Base-by-base conservation (phyloP, 2,888 invertebrate genomes). In the Scaptomyza flava region DNA sequence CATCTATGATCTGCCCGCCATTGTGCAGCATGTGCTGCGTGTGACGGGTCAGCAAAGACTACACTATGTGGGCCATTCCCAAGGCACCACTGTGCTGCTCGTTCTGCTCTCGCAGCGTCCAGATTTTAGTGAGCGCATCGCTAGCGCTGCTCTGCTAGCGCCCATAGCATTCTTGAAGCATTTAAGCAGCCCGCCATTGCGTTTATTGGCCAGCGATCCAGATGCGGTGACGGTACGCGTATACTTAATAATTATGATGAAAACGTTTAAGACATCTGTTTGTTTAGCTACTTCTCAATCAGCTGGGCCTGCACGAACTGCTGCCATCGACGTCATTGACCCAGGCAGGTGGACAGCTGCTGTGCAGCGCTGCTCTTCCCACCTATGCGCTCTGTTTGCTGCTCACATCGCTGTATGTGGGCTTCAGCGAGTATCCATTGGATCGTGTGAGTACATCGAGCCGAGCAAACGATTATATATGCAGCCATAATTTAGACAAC, bases 381-480 rank as follows among this genome's bases (percentile, higher is more conserved):
- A 89, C 90, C 77, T 86, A 87, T 69, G 86, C 87, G 69, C 88
- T 90, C 41, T 90, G 89, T 79, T 72, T 87, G 72, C 79, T 91
- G 64, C 79, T 89, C 72, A 84, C 86, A 62, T 90, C 90, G 75
- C 81, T 91, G 67, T 87, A 85, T 58, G 90, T 91, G 75, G 90
- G 90, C 78, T 91, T 91, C 81, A 91, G 90, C 78, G 90, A 89
- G 81, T 90, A 87, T 84, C 87, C 89, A 78, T 77, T 90, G 89
- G 91, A 91, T 89, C 89, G 90, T 83, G 91, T 91, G 83, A 90
- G 91, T 90, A 90, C 90, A 89, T 85, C 79, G 69, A 36, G 36
- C 6, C 6, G 6, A 14, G 8, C 14, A 2, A 38, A 14, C 41
- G 41, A 83, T 81, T 81, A 79, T 72, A 72, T 75, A 75, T 75